A percentile compares a stretch with the other conserved stretches of the same genome.
Conservation (phyloP, 2,797 vertebrate species). For the Buceros bicornis region DNA sequence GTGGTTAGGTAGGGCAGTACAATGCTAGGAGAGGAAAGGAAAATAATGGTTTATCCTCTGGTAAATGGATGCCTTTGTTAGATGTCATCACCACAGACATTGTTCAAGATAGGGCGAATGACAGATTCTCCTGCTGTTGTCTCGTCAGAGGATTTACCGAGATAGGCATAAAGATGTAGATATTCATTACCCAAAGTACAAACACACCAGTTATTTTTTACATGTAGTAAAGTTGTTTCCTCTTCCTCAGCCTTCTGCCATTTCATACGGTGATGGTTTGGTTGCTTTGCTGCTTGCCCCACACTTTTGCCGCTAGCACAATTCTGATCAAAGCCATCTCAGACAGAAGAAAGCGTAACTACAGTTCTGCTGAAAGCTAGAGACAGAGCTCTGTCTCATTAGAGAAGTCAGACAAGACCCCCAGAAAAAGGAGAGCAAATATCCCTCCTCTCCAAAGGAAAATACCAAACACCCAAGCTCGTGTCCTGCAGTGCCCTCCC, state of each 20-base stretch:
- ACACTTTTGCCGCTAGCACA: neutral
- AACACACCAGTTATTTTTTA: neutral
- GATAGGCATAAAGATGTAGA: neutral
- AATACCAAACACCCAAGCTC: neutral
- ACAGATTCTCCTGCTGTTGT: neutral
- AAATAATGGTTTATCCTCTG: neutral
- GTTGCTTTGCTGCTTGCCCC: neutral
- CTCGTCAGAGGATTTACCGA: neutral
- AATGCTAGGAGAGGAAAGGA: neutral
- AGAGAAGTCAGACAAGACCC: neutral
- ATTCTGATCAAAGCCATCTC: neutral
- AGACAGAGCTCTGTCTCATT: neutral
- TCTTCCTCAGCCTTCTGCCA: neutral
- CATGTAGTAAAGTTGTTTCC: accelerated
- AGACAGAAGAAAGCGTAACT: neutral
- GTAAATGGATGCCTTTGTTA: neutral
- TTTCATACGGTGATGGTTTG: neutral
- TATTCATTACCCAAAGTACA: neutral
- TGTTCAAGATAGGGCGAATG: neutral
- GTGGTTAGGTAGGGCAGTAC: neutral
- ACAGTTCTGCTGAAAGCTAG: neutral
- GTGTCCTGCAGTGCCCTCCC: accelerated
- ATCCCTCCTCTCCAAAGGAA: neutral
- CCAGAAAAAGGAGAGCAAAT: accelerated
- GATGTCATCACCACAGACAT: neutral